A percentile compares a stretch with the other conserved stretches of the same genome.
Conservation (phyloP, 2,888 invertebrate species). For the Polydrusus pterygomalis region DNA sequence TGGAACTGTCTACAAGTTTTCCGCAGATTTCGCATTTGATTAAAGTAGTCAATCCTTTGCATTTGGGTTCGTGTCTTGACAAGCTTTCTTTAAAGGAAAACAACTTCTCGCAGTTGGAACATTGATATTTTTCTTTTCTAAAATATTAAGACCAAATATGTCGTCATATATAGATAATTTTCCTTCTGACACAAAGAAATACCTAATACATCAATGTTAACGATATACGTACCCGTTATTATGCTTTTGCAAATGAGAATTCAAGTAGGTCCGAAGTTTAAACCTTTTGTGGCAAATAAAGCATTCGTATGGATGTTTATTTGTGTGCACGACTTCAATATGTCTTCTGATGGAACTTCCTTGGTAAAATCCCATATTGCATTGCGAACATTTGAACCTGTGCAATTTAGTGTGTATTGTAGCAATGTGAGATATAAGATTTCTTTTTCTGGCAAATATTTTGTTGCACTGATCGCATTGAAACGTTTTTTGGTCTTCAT, state of each 20-base stretch:
- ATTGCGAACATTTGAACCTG: constrained; percentile 44
- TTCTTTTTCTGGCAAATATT: constrained; percentile 65
- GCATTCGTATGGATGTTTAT: constrained; percentile 16
- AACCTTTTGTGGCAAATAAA: constrained; percentile 39
- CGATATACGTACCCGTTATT: constrained; percentile 10
- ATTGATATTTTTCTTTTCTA: constrained; percentile 27
- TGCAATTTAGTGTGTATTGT: constrained; percentile 49
- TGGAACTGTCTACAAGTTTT: constrained; percentile 37
- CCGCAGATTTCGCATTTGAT: constrained; percentile 45
- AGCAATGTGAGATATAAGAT: constrained; percentile 42
- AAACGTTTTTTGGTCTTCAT: constrained; percentile 61
- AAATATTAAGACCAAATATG: neutral
- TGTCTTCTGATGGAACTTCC: constrained; percentile 32
- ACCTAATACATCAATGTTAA: too few species aligned
- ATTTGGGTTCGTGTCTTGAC: constrained; percentile 35
- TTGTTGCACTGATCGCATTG: constrained; percentile 74
- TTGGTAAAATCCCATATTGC: constrained; percentile 43
- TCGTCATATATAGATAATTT: too few species aligned
- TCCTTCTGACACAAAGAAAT: too few species aligned
- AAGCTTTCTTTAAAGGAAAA: constrained; percentile 28
- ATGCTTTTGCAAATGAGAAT: constrained; percentile 40
- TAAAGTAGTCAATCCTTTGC: constrained; percentile 31
- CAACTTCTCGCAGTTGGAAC: constrained; percentile 40
- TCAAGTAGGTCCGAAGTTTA: constrained; percentile 38
- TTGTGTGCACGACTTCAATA: constrained; percentile 37